phyloP scores from a whole-genome alignment of 2,113 vertebrate genomes.

The Aegithalos caudatus region DNA sequence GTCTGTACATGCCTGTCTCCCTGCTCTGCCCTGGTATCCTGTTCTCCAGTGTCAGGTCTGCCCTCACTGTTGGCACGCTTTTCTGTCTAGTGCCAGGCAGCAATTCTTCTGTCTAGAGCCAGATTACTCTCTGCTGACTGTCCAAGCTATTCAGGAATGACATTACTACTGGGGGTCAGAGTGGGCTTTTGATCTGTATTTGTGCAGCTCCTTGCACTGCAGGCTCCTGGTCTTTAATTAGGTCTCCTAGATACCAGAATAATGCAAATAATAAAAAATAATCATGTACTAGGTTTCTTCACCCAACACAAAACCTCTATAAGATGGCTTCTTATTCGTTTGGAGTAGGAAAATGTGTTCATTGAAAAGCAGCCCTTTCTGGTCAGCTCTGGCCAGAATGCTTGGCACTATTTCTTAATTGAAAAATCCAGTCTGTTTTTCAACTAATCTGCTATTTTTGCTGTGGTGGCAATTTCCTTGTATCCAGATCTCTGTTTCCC shows the following conservation, averaged over 20 bases:
- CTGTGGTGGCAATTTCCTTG: neutral
- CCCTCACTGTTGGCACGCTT: neutral
- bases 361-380: neutral
- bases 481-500: neutral
- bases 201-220: neutral
- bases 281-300: neutral
- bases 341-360: neutral
- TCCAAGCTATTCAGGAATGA: neutral
- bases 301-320: neutral
- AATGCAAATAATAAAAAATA: conserved; percentile 9
- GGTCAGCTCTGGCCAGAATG: neutral
- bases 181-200: neutral
- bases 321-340: neutral
- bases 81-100: neutral
- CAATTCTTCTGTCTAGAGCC: too few species aligned
- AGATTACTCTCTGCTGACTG: neutral
- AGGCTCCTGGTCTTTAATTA: neutral
- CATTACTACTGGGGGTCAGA: neutral
- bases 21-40: neutral
- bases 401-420: neutral
- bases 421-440: conserved; percentile 1
- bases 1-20: neutral
- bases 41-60: neutral
- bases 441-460: neutral
- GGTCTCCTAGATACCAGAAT: neutral